Evolutionary conservation across 2,888 invertebrate genomes (phyloP), one percentile per base, ranked within the genome.

Genomic region (Dynastes maya): DNA sequence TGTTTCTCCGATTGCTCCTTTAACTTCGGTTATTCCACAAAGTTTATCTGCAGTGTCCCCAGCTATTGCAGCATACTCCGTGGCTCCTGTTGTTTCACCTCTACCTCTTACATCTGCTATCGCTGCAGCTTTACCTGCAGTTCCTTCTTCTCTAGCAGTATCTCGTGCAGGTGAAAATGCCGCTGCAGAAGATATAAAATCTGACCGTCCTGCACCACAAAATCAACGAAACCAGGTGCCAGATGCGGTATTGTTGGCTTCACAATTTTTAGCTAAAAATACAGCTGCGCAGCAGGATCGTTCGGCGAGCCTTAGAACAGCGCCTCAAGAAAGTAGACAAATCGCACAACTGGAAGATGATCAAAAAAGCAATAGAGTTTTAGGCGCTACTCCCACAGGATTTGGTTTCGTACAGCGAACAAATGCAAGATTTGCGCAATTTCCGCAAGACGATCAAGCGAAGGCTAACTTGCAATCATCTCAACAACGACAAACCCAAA

Each of bases 261-360:
- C 76, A n/a, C 76, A 55, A 58, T 55, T 76, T 27, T 55, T 76
- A 1, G 37, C 67, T 4, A 76, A 67, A 16, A 67, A 76, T 8
- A 29, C 32, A 11, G 67, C 53, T n/a, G n/a, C 9, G 27, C 76
- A 65, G 27, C 75, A 63, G 45, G 29, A 13, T 29, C 27, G 29
- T 29, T 29, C 51, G 1, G 29, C 51, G 5, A 27, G 11, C n/a
- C 49, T 29, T 5, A 61, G 27, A 22, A 32, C 27, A 49, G 40
- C 72, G 1, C 6, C 22, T 22, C 61, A 74, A 13, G 22, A 61
- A 29, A 58, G 37, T 63, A 16, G 13, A 1, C 45, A 61, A 6
- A 61, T 13, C 8, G 4, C 22, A n/a, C 61, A 63, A 27, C 8
- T 13, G n/a, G 45, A 22, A 45, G 61, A 49, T 8, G 45, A 74